Evolutionary conservation across 2,113 vertebrate genomes (phyloP).

Genomic region (Rhea americana): DNA sequence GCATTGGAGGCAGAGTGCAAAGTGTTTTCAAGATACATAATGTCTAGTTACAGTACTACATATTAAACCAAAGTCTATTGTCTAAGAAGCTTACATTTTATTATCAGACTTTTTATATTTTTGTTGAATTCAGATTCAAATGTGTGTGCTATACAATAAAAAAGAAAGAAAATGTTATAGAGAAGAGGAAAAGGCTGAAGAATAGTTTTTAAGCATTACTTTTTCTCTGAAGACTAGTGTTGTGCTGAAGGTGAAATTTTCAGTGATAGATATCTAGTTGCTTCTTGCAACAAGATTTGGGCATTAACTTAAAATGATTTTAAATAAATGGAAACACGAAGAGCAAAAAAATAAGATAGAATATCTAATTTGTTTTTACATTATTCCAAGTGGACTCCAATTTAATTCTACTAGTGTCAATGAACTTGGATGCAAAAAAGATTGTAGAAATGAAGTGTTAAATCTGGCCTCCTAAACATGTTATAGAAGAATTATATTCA

Average conservation of each 20-base stretch:
- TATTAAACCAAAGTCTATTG: background rate
- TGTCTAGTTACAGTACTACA: background rate
- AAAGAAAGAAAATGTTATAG: background rate
- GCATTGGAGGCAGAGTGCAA: background rate
- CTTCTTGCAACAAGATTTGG: background rate
- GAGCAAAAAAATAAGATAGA: background rate
- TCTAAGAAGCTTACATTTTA: background rate
- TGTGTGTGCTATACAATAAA: background rate
- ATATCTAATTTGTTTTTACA: background rate
- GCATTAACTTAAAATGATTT: constrained; percentile 2
- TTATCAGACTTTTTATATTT: background rate
- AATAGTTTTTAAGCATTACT: background rate
- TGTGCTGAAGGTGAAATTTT: constrained; percentile 4
- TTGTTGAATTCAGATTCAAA: background rate
- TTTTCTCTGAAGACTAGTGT: constrained; percentile 11
- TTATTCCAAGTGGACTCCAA: background rate
- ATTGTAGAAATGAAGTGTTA: background rate
- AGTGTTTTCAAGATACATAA: background rate
- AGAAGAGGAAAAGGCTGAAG: background rate
- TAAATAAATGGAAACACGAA: background rate
- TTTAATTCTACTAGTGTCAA: background rate
- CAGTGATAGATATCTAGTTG: background rate
- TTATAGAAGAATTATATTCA: background rate
- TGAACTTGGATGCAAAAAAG: background rate
- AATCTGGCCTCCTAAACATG: background rate